These are phyloP conservation scores for Patella vulgata DNA, from an alignment of 1,140 invertebrate species.

Conservation along the genomic window DNA sequence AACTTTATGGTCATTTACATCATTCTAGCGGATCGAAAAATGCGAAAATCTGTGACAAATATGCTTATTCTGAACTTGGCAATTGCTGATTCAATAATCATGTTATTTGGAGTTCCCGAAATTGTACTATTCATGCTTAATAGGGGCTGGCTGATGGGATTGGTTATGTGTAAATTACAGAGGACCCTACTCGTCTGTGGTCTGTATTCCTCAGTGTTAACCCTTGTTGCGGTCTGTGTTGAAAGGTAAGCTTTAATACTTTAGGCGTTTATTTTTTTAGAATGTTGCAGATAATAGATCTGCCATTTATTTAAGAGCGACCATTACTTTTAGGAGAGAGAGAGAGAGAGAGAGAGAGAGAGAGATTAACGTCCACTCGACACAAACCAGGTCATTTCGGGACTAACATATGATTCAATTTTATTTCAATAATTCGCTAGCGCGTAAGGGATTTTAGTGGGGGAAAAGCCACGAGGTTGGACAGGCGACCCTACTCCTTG, in stretches of 20 bases:
- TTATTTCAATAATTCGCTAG: too few relatives aligned
- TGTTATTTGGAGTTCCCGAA: slow-evolving; percentile 63
- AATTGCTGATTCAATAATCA: slow-evolving; percentile 61
- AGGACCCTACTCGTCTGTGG: slow-evolving; percentile 57
- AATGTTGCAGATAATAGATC: too few relatives aligned
- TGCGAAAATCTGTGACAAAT: slow-evolving; percentile 64
- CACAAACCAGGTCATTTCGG: too few relatives aligned
- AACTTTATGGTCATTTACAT: slow-evolving; percentile 64
- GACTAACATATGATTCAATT: too few relatives aligned
- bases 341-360: too few relatives aligned
- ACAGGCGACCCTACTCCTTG: too few relatives aligned
- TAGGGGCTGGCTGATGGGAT: slow-evolving; percentile 61
- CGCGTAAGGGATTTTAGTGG: too few relatives aligned
- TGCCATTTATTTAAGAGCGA: too few relatives aligned
- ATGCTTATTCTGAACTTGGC: slow-evolving; percentile 66
- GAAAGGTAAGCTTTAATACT: slow-evolving; percentile 68
- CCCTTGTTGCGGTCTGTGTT: slow-evolving; percentile 61
- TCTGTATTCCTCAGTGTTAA: slow-evolving; percentile 64
- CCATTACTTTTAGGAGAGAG: too few relatives aligned
- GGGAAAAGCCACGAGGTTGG: too few relatives aligned
- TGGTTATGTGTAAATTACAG: slow-evolving; percentile 52
- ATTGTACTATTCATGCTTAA: slow-evolving; percentile 64
- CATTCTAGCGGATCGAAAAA: slow-evolving; percentile 55
- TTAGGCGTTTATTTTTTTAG: too few relatives aligned
- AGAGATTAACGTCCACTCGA: too few relatives aligned